Conservation (phyloP, 2,888 invertebrate species). For the Metacarcinus magister region DNA sequence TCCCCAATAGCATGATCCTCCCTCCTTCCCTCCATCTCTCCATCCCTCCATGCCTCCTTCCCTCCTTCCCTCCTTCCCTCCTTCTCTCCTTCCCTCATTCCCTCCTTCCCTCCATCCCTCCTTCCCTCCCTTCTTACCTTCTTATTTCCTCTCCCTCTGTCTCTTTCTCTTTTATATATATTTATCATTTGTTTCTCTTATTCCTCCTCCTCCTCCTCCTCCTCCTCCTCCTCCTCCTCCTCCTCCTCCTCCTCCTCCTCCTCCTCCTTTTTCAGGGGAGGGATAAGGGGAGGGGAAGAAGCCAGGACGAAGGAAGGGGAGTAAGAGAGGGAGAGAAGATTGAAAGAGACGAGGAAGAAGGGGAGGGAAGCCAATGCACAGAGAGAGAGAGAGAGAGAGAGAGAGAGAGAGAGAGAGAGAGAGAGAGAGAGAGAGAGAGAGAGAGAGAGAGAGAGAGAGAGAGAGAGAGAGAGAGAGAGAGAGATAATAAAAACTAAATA, state of each 20-base stretch:
- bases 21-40: not conserved
- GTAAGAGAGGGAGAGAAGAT: not conserved
- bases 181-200: not conserved
- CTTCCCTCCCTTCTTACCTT: not conserved
- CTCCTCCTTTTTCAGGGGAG: not conserved
- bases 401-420: conserved; percentile 9
- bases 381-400: not conserved
- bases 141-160: not conserved
- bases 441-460: not conserved
- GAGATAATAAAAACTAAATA: not conserved
- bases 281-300: not conserved
- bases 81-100: not conserved
- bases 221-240: not conserved
- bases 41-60: too few relatives aligned
- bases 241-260: not conserved
- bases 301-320: not conserved
- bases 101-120: not conserved
- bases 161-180: not conserved
- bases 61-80: not conserved
- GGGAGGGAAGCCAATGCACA: not conserved
- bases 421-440: conserved; percentile 1
- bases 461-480: too few relatives aligned
- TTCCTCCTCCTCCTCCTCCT: not conserved
- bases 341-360: not conserved
- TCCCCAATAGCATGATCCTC: not conserved